Evolutionary conservation across 1,140 invertebrate species (phyloP).

Genomic region (Chelonus insularis): DNA sequence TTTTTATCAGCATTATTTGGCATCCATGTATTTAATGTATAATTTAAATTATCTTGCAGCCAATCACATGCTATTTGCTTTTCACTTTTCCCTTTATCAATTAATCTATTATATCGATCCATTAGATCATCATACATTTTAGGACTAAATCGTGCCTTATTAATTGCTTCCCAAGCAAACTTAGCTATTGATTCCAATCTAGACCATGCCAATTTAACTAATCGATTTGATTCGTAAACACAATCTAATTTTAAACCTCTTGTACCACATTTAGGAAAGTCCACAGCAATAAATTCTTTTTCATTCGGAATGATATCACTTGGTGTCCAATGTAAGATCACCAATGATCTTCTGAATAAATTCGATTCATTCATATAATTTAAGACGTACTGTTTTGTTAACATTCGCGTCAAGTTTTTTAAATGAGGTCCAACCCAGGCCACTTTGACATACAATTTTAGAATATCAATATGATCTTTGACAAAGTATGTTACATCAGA

Average conservation of each 20-base stretch:
- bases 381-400: conserved; percentile 49
- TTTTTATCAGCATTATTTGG: conserved; percentile 59
- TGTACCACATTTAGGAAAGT: conserved; percentile 63
- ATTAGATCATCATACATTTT: conserved; percentile 64
- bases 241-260: conserved; percentile 53
- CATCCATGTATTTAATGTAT: conserved; percentile 63
- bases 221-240: conserved; percentile 67
- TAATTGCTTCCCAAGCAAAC: conserved; percentile 62
- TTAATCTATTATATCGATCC: conserved; percentile 47
- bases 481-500: conserved; percentile 60
- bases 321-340: conserved; percentile 72
- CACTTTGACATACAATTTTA: conserved; percentile 64
- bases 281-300: conserved; percentile 57
- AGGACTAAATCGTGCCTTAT: conserved; percentile 62
- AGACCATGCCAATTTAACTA: conserved; percentile 70
- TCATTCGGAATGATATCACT: conserved; percentile 65
- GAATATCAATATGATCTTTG: conserved; percentile 60
- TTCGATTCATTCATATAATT: conserved; percentile 17
- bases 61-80: conserved; percentile 71
- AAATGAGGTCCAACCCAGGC: conserved; percentile 68
- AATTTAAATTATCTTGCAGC: conserved; percentile 62
- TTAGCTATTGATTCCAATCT: conserved; percentile 61
- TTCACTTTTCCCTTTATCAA: conserved; percentile 35
- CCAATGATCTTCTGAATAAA: conserved; percentile 52
- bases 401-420: conserved; percentile 52